These are phyloP conservation scores for Amphiprion percula DNA, from an alignment of 2,113 vertebrate genomes.

Conservation along the genomic window DNA sequence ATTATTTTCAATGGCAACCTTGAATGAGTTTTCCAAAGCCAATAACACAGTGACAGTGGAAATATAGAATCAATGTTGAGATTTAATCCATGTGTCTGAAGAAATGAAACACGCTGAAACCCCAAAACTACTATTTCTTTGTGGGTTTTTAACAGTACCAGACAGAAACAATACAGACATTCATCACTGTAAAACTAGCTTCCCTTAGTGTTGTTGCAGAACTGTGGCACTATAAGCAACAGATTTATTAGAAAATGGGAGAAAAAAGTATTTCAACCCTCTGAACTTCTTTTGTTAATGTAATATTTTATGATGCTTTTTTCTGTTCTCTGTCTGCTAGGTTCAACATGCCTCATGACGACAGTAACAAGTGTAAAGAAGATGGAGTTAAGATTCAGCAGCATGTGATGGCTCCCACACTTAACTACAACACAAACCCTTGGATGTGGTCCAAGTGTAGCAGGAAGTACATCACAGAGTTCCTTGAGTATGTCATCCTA, in stretches of 20 bases:
- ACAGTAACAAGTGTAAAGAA: constrained; percentile 97
- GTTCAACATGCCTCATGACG: constrained; percentile 99
- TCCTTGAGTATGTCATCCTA: constrained; percentile 93
- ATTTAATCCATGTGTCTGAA: constrained; percentile 14
- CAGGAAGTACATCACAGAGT: constrained; percentile 98
- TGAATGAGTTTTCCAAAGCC: constrained; percentile 27
- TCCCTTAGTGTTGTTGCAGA: neutral
- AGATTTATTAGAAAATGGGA: neutral
- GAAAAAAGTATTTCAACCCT: neutral
- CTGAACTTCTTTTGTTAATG: neutral
- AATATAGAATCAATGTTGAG: constrained; percentile 16
- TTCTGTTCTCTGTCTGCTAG: constrained; percentile 75
- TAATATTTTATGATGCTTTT: neutral
- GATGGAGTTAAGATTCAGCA: constrained; percentile 95
- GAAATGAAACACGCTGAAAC: constrained; percentile 20
- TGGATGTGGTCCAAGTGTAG: constrained; percentile 99
- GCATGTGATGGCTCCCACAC: constrained; percentile 96
- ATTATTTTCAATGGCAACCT: constrained; percentile 30
- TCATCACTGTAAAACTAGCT: neutral
- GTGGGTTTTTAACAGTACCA: neutral
- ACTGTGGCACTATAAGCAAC: neutral
- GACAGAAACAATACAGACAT: neutral
- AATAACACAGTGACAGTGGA: constrained; percentile 16
- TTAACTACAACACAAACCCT: constrained; percentile 98
- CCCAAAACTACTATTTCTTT: neutral